phyloP scores from a whole-genome alignment of 2,113 vertebrate species.

The Eolophus roseicapilla region DNA sequence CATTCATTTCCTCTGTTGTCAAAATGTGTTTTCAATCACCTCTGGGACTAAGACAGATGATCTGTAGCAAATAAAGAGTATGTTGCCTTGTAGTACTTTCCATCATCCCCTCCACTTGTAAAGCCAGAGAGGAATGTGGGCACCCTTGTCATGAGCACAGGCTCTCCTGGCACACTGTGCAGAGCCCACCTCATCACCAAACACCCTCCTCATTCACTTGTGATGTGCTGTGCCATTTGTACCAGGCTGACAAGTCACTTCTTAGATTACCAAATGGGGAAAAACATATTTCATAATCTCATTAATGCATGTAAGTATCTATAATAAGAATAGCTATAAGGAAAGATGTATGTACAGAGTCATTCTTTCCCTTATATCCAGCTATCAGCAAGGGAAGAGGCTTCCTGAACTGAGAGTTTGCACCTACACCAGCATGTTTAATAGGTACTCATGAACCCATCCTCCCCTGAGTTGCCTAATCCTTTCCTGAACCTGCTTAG shows the following conservation, averaged over 20 bases:
- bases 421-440: neutral
- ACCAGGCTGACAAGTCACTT: neutral
- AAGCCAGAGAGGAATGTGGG: neutral
- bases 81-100: neutral
- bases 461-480: neutral
- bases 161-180: neutral
- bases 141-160: neutral
- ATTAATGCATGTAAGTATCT: neutral
- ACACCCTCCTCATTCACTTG: neutral
- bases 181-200: neutral
- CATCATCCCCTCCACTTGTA: neutral
- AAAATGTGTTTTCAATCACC: constrained; percentile 26
- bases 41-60: neutral
- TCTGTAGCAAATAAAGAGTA: neutral
- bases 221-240: neutral
- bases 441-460: neutral
- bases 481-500: neutral
- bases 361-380: neutral
- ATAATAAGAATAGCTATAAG: neutral
- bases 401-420: neutral
- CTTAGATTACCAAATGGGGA: neutral
- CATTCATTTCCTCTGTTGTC: neutral
- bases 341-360: neutral
- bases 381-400: neutral
- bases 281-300: neutral